Percentiles rank a stretch among this genome's conserved stretches.
Evolutionary conservation across 2,888 invertebrate genomes (phyloP).

Genomic region (Campopleginae sp.): DNA sequence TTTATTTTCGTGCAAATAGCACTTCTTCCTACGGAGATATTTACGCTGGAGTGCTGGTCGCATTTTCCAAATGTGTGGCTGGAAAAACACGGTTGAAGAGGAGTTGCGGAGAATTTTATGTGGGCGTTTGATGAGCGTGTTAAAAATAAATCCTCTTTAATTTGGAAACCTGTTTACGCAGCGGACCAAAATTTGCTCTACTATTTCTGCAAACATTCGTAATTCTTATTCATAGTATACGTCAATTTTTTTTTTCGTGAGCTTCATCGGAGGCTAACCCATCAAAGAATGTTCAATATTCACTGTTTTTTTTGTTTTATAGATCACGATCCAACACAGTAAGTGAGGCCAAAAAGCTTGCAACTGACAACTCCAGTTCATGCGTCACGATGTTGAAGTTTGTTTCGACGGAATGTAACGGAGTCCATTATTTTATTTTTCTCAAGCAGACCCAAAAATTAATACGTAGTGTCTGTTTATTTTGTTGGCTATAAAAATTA

Average conservation of each 20-base stretch:
- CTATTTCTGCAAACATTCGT: background rate
- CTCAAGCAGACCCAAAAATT: too few species aligned
- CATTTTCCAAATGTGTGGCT: conserved; percentile 10
- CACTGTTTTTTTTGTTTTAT: background rate
- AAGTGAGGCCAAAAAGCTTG: background rate
- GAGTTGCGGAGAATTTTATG: conserved; percentile 4
- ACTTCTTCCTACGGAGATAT: background rate
- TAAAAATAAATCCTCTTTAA: background rate
- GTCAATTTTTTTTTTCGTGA: background rate
- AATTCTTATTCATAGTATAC: background rate
- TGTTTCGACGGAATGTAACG: too few species aligned
- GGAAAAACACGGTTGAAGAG: background rate
- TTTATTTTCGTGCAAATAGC: conserved; percentile 13
- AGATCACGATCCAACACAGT: background rate
- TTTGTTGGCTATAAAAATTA: too few species aligned
- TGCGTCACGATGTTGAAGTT: too few species aligned
- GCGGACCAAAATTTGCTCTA: background rate
- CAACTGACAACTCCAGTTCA: background rate
- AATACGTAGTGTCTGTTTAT: too few species aligned
- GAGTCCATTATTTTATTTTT: too few species aligned
- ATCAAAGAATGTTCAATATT: background rate
- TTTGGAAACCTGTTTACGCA: conserved; percentile 2
- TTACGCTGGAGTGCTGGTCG: conserved; percentile 5
- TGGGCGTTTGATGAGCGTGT: conserved; percentile 13
- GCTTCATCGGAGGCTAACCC: background rate